Base-by-base conservation (phyloP, 1,140 invertebrate species). In the Drosophila bipectinata region DNA sequence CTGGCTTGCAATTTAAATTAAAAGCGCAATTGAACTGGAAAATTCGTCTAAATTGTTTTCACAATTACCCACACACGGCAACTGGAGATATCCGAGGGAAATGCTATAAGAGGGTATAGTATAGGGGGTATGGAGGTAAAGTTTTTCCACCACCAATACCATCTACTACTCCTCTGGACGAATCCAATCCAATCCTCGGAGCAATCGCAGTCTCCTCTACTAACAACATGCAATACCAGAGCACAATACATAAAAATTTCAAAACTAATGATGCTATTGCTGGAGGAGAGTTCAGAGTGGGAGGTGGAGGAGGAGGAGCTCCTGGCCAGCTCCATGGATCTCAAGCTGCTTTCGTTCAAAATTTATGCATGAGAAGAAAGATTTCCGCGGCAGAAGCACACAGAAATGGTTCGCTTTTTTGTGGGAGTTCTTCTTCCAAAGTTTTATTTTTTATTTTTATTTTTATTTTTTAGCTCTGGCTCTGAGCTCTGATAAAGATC, bases 21-120 rank as follows among this genome's bases (percentile, higher is more conserved):
- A 88, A 88, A 89, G 79, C 84, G 83, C 83, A 88, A 88, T 88
- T 88, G 79, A 88, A 88, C 76, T 88, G 84, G 83, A 88, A 88
- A 88, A 88, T 89, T 88, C 79, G 84, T 72, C 75, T 67, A 87
- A 87, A 87, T 87, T 88, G 82, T 87, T 80, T 80, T 73, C 61
- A 83, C 83, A 87, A 88, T 87, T 87, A 83, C 83, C 77, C 71
- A 71, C 63, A 68, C 67, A 71, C 63, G 64, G 66, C 18, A 57
- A 68, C 49, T 39, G 55, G 18, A 34, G 39, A 34, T 30, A 32
- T 45, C 15, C 14, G 60, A 56, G 44, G 18, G 18, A 18, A 18
- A 18, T 18, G 18, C 18, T 18, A 18, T 18, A 18, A 18, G 60
- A 56, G 44, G 15, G 9, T 45, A 21, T 34, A 30, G 39, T 24